These are phyloP conservation scores for Xerus inauris DNA, from an alignment of 2,113 vertebrate species.

Conservation along the genomic window DNA sequence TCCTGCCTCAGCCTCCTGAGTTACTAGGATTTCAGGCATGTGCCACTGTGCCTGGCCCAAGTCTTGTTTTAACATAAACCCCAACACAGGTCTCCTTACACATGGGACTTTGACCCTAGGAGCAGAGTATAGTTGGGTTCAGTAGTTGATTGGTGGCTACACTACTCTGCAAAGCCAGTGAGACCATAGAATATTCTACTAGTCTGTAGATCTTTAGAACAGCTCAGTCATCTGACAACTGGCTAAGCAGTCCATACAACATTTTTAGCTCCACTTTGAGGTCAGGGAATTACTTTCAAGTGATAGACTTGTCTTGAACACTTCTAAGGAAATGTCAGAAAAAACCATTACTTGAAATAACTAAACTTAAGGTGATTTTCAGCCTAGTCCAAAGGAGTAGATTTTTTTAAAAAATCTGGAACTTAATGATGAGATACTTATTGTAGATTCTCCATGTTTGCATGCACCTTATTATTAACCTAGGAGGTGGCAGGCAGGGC, in stretches of 20 bases:
- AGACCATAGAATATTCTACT: not conserved
- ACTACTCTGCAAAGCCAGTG: not conserved
- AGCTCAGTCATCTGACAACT: not conserved
- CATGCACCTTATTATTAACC: not conserved
- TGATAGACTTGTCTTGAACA: not conserved
- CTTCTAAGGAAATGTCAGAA: not conserved
- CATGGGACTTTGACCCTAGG: fast-evolving
- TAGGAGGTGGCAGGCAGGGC: too few relatives aligned
- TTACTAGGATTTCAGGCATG: too few relatives aligned
- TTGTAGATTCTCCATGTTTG: not conserved
- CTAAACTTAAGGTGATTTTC: not conserved
- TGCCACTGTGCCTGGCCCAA: too few relatives aligned
- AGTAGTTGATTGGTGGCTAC: fast-evolving
- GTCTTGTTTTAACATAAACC: not conserved
- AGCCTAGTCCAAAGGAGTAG: not conserved
- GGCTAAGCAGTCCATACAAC: not conserved
- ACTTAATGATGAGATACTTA: not conserved
- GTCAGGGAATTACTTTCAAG: not conserved
- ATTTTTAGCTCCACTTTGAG: not conserved
- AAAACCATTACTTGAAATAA: not conserved
- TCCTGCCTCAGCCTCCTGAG: too few relatives aligned
- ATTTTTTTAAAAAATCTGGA: not conserved
- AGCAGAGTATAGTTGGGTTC: not conserved
- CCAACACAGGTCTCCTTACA: not conserved
- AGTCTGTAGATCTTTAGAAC: not conserved